Evolutionary conservation across 2,888 invertebrate species (phyloP).

Genomic region (Adela reaumurella): DNA sequence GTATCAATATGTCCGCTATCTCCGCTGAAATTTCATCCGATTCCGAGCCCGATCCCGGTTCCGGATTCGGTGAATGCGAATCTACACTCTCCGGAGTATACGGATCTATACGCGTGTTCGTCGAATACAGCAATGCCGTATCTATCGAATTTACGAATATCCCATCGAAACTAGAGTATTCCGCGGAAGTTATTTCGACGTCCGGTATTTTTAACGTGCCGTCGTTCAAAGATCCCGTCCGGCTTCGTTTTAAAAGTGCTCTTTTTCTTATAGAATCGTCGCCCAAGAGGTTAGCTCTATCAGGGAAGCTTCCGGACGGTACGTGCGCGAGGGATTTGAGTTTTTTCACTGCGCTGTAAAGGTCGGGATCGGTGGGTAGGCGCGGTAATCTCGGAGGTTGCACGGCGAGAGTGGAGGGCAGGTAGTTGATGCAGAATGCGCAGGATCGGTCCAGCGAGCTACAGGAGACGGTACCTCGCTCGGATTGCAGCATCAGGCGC

Average conservation of each 20-base stretch:
- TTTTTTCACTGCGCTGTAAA: slow-evolving; percentile 19
- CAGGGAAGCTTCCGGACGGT: slow-evolving; percentile 15
- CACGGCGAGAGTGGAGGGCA: slow-evolving; percentile 17
- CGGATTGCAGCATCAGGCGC: slow-evolving; percentile 63
- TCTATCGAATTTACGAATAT: slow-evolving; percentile 56
- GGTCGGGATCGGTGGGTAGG: slow-evolving; percentile 27
- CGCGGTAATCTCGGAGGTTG: slow-evolving; percentile 20
- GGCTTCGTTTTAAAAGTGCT: slow-evolving; percentile 16
- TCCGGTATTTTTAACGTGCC: slow-evolving; percentile 27
- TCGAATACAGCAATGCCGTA: slow-evolving; percentile 35
- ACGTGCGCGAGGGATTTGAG: slow-evolving; percentile 7
- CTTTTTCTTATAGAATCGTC: not conserved
- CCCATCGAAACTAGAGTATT: slow-evolving; percentile 32
- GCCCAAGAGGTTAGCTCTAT: slow-evolving; percentile 11
- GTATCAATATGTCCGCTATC: slow-evolving; percentile 24
- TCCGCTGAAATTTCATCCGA: slow-evolving; percentile 28
- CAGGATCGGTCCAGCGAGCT: slow-evolving; percentile 45
- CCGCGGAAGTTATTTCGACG: slow-evolving; percentile 52
- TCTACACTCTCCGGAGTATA: slow-evolving; percentile 82
- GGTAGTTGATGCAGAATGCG: slow-evolving; percentile 28
- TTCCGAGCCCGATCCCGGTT: slow-evolving; percentile 21
- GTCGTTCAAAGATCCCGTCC: slow-evolving; percentile 37
- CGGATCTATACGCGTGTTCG: slow-evolving; percentile 56
- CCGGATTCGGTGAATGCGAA: slow-evolving; percentile 67
- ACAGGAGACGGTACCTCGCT: slow-evolving; percentile 74